Conservation (phyloP, 2,888 invertebrate genomes). For the Calameuta pallipes region DNA sequence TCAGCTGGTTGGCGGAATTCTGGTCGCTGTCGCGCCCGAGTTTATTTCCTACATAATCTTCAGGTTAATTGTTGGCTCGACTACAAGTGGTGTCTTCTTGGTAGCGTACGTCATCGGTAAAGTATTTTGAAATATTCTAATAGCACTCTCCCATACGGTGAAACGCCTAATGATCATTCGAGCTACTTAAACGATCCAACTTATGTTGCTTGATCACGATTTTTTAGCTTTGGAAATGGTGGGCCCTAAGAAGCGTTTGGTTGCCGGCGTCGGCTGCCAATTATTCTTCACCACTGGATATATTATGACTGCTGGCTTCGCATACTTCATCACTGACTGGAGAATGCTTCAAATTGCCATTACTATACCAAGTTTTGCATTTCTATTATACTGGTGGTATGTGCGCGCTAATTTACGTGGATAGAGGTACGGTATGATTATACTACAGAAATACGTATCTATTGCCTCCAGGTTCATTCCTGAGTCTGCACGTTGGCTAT, state of each 20-base stretch:
- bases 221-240: conserved; percentile 76
- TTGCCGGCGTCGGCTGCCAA: conserved; percentile 79
- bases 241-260: conserved; percentile 75
- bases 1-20: conserved; percentile 76
- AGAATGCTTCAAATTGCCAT: conserved; percentile 76
- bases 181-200: not conserved
- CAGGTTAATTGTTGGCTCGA: conserved; percentile 77
- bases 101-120: conserved; percentile 83
- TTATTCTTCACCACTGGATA: conserved; percentile 81
- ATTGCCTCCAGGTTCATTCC: conserved; percentile 72
- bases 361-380: conserved; percentile 76
- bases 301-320: conserved; percentile 76
- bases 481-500: conserved; percentile 79
- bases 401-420: conserved; percentile 25
- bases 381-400: conserved; percentile 78
- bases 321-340: conserved; percentile 77
- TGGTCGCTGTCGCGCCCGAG: conserved; percentile 76
- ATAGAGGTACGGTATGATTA: not conserved
- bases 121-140: not conserved
- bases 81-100: conserved; percentile 81
- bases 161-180: not conserved
- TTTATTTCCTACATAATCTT: conserved; percentile 76
- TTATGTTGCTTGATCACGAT: not conserved
- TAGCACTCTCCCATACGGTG: not conserved
- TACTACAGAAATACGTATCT: not conserved